Conservation (phyloP, 2,797 vertebrate genomes). For the Malacoraja senta region DNA sequence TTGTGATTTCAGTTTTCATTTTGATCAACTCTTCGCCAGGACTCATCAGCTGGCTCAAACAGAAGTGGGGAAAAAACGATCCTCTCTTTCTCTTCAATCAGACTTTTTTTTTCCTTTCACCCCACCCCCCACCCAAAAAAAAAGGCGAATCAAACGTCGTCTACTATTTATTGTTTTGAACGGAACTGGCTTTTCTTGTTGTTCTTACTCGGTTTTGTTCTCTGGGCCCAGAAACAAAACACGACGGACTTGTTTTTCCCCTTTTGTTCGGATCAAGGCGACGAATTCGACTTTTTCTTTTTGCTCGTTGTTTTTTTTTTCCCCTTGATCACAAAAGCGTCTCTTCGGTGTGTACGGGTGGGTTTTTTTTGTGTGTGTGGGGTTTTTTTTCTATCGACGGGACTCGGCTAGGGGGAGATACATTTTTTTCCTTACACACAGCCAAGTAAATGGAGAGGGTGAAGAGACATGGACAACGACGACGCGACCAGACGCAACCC, state of each 20-base stretch:
- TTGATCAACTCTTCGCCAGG: slow-evolving; percentile 9
- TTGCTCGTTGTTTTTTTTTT: neutral
- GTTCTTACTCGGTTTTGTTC: neutral
- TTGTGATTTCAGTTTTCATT: slow-evolving; percentile 59
- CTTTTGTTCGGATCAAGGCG: slow-evolving; percentile 32
- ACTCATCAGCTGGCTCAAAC: slow-evolving; percentile 25
- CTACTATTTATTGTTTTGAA: neutral
- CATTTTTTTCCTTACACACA: neutral
- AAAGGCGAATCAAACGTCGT: neutral
- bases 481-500: too few relatives aligned
- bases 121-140: too few relatives aligned
- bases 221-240: slow-evolving; percentile 29
- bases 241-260: neutral
- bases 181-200: neutral
- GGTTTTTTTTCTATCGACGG: neutral
- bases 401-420: neutral
- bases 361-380: neutral
- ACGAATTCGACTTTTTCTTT: slow-evolving; percentile 16
- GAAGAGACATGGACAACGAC: neutral
- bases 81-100: neutral
- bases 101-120: neutral
- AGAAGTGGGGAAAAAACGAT: neutral
- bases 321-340: neutral
- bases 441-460: neutral
- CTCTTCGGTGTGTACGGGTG: neutral